Base-by-base conservation (phyloP, 2,113 vertebrate genomes). In the Gymnocephalus cernua region DNA sequence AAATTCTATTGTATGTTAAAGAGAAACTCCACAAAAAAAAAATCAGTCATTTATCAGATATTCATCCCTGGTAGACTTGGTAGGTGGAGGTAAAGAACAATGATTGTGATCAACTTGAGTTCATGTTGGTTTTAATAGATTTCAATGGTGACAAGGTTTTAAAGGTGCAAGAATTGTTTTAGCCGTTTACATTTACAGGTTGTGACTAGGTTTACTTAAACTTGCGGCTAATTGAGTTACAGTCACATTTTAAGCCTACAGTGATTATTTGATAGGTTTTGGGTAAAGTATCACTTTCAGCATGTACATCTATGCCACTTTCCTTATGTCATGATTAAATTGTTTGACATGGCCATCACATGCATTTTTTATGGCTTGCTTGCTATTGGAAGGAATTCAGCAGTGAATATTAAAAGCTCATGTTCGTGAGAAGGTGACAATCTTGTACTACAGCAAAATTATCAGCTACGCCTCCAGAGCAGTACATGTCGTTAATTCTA, bases 311-410 rank as follows among this genome's bases (percentile, higher is more conserved):
- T 66, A 44, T 67, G 21, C 6, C 41, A 25, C 38, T 27, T 48
- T n/a, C n/a, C n/a, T n/a, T 8, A 35, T 82, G 27, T 68, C 32
- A 32, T 68, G 29, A 69, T 44, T n/a, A 13, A 47, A 53, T 69
- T 54, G 15, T 27, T 53, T 69, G 21, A 23, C 15, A 25, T 48
- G 38, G 18, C 25, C 15, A 48, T 50, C 29, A 6, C 10, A 41
- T 51, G 13, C 25, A 38, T 25, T 21, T 50, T 57, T 21, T 4
- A 70, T 38, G 8, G 6, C 4, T 45, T 58, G 15, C 3, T 51
- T 8, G 32, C 14, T 32, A 14, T 9, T 44, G 16, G 16, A 44
- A 67, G 45, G 13, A 44, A 18, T 0, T 32, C 4, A 6, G 15
- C 59, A 41, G 6, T 8, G 25, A 9, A 51, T 18, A 27, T 57